Evolutionary conservation across 2,113 vertebrate species (phyloP).

Genomic region (Plestiodon gilberti): DNA sequence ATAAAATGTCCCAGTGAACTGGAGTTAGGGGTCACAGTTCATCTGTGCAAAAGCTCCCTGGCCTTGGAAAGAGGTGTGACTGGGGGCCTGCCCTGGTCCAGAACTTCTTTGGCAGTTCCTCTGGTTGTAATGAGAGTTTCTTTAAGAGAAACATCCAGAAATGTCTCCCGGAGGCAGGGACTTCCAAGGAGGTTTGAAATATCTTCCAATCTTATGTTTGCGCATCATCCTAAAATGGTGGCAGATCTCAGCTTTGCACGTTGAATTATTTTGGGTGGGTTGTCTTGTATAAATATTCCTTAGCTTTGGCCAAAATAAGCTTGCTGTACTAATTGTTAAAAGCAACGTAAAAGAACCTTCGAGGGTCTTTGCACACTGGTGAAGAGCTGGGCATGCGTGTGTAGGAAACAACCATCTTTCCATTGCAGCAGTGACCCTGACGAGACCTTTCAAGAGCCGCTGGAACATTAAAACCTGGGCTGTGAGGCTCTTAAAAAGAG

Average conservation of each 20-base stretch:
- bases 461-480: no score
- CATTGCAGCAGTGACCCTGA: not conserved
- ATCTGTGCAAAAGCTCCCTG: not conserved
- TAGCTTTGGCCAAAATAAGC: not conserved
- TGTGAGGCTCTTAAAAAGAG: not conserved
- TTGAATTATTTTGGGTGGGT: not conserved
- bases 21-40: not conserved
- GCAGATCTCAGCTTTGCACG: not conserved
- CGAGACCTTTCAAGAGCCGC: no score
- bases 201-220: constrained; percentile 21
- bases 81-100: not conserved
- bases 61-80: accelerated
- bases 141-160: not conserved
- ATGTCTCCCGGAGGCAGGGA: not conserved
- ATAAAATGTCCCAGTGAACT: not conserved
- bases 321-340: not conserved
- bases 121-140: not conserved
- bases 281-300: constrained; percentile 25
- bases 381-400: not conserved
- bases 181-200: not conserved
- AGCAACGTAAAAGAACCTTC: not conserved
- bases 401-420: not conserved
- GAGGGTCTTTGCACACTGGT: not conserved
- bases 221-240: constrained; percentile 26
- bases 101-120: not conserved